Percentiles rank a stretch among this genome's conserved stretches.
Evolutionary conservation across 2,888 invertebrate genomes (phyloP).

Genomic region (Synergus umbraculus): DNA sequence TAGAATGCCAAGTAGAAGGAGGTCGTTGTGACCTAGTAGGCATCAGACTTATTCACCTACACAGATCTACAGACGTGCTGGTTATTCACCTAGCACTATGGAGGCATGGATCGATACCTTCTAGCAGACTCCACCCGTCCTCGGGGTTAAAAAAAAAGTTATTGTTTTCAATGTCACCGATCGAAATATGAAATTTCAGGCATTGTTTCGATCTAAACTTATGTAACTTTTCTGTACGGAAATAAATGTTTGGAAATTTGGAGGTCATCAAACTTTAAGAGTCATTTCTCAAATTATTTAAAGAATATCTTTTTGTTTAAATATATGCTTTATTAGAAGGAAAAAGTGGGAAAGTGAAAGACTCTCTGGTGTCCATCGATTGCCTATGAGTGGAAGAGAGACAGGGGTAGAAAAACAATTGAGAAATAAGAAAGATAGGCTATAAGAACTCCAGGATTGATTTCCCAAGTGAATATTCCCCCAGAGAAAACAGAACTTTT

Average conservation of each 20-base stretch:
- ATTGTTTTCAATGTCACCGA: slow-evolving; percentile 29
- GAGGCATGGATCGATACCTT: slow-evolving; percentile 11
- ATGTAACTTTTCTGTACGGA: neutral
- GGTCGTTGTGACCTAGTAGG: slow-evolving; percentile 27
- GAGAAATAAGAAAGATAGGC: no score
- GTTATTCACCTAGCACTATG: slow-evolving; percentile 15
- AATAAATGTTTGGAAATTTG: neutral
- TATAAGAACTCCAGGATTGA: no score
- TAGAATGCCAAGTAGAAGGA: slow-evolving; percentile 4
- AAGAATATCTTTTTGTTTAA: no score
- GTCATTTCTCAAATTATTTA: no score
- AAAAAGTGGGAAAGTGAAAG: no score
- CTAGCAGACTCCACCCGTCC: slow-evolving; percentile 27
- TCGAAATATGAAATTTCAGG: neutral
- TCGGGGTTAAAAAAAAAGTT: neutral
- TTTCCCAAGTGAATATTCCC: no score
- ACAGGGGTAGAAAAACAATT: no score
- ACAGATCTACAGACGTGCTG: slow-evolving; percentile 4
- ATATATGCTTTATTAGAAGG: no score
- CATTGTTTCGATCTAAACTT: neutral
- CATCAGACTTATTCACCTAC: slow-evolving; percentile 11
- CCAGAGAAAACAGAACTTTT: no score
- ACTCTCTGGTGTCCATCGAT: no score
- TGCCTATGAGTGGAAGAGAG: no score
- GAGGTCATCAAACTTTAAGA: neutral